These are phyloP conservation scores for Pandemis heparana DNA, from an alignment of 2,888 invertebrate genomes.

Conservation along the genomic window DNA sequence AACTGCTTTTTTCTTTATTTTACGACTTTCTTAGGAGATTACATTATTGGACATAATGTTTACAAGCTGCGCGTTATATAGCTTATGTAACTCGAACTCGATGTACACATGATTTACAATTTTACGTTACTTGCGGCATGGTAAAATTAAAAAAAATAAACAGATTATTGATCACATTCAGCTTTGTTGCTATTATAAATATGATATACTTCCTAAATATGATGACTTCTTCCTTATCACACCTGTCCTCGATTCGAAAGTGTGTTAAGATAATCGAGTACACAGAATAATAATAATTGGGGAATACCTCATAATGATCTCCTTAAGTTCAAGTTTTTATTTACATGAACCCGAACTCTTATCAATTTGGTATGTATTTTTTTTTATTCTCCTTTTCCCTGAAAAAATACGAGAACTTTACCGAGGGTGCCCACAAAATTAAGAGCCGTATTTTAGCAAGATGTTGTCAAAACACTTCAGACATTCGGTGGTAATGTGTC, in stretches of 20 bases:
- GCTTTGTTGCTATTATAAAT: not conserved
- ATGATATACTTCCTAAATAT: not conserved
- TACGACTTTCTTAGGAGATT: conserved; percentile 59
- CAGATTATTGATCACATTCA: not conserved
- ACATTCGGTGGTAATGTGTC: not conserved
- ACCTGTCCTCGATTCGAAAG: not conserved
- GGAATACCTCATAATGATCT: not conserved
- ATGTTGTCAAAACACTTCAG: not conserved
- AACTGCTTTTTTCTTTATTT: conserved; percentile 61
- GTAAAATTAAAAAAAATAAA: not conserved
- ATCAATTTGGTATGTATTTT: too few relatives aligned
- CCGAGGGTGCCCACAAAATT: not conserved
- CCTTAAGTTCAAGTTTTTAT: not conserved
- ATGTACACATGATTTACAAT: conserved; percentile 6
- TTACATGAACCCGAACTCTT: not conserved
- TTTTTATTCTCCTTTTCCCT: too few relatives aligned
- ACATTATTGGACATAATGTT: conserved; percentile 31
- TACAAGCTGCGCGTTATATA: conserved; percentile 18
- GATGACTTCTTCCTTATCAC: not conserved
- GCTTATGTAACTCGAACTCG: conserved; percentile 21
- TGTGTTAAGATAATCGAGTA: conserved; percentile 2
- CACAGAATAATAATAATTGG: not conserved
- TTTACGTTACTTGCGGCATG: not conserved
- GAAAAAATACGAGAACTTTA: not conserved
- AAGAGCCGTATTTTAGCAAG: not conserved